Evolutionary conservation across 2,888 invertebrate genomes (phyloP), one percentile per base, ranked within the genome.

Genomic region (Rhyacophila evoluta): DNA sequence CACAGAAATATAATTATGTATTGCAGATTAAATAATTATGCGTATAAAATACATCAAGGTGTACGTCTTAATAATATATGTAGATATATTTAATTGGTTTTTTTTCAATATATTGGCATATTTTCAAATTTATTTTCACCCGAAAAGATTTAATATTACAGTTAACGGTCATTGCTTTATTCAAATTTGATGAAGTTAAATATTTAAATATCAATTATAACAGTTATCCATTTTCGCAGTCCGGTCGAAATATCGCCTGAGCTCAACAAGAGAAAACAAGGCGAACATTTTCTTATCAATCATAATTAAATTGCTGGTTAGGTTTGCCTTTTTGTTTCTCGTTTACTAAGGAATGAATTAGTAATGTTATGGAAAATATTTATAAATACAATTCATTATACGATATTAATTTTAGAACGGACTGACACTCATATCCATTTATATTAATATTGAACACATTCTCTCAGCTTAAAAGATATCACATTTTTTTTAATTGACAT

Each of bases 221-320:
- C 55, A 55, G 55, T 55, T 19, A 19, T 5, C 10, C 15, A 2
- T 3, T 12, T 1, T 19, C 15, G 19, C 15, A 55, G 19, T 19
- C 55, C 19, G 15, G 8, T 1, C 10, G 5, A 55, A 55, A 19
- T 55, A 55, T 25, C 19, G 19, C 55, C 25, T 10, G 19, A 55
- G 25, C 75, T 75, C 15, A 38, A 38, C 39, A 75, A 15, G 28
- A 19, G 33, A 39, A 75, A 75, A 69, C 75, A 28, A 55, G 15
- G 6, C 41, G 70, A 75, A 39, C 75, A 75, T 71, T 15, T 39
- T 38, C 71, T 71, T 72, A 76, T 76, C 76, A 76, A 76, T 76
- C 76, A 76, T 76, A 55, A 76, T 76, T 76, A 76, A 76, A 72
- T 72, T 15, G 75, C 37, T 27, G 28, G 38, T 28, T 12, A 27